phyloP scores from a whole-genome alignment of 1,140 invertebrate species.

The Bombus sylvicola region DNA sequence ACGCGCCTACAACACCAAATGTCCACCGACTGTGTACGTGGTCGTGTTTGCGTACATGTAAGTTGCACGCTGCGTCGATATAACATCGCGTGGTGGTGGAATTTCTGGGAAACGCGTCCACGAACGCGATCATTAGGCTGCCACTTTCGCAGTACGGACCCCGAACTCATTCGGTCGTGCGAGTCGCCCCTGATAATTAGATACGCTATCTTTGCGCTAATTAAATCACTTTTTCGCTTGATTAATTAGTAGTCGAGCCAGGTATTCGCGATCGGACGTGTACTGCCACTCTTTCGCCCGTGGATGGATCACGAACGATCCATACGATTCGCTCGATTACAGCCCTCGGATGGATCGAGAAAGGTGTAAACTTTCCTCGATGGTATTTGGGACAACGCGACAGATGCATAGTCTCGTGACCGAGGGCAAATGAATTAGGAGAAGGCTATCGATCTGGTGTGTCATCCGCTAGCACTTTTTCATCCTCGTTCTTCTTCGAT shows the following conservation, averaged over 20 bases:
- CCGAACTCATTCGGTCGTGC: not conserved
- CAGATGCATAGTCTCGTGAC: not conserved
- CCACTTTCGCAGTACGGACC: constrained; percentile 26
- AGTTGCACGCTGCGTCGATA: not conserved
- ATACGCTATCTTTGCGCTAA: constrained; percentile 61
- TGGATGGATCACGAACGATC: constrained; percentile 18
- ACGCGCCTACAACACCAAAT: not conserved
- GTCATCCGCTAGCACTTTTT: constrained; percentile 16
- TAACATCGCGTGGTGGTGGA: not conserved
- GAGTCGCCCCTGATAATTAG: constrained; percentile 50
- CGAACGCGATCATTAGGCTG: constrained; percentile 51
- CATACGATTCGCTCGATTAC: not conserved
- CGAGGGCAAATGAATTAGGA: constrained; percentile 16
- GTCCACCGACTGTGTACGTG: constrained; percentile 10
- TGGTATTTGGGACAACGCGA: not conserved
- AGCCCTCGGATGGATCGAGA: not conserved
- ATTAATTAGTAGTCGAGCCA: constrained; percentile 57
- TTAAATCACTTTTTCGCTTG: constrained; percentile 64
- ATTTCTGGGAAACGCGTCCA: constrained; percentile 51
- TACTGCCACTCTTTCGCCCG: not conserved
- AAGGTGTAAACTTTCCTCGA: not conserved
- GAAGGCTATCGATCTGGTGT: constrained; percentile 8
- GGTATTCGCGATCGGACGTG: constrained; percentile 1
- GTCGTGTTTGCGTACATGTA: not conserved
- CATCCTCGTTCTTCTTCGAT: not conserved